Conservation (phyloP, 2,797 vertebrate genomes). For the Falco concolor region DNA sequence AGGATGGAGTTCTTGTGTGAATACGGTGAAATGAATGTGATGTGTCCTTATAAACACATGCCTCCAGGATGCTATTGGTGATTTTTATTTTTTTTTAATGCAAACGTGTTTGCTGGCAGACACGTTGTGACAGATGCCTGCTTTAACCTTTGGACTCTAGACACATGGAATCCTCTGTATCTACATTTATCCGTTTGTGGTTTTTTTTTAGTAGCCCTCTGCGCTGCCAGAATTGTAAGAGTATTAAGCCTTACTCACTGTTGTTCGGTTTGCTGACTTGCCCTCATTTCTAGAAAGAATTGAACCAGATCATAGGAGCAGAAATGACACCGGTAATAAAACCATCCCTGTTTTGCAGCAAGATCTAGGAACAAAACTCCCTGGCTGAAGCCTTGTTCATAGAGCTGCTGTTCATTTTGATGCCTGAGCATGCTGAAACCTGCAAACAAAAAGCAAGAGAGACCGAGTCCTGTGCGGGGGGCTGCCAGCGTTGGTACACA, state of each 20-base stretch:
- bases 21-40: rapidly evolving
- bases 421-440: background rate
- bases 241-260: background rate
- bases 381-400: background rate
- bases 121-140: background rate
- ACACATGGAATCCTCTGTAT: background rate
- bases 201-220: background rate
- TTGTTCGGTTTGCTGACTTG: background rate
- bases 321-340: background rate
- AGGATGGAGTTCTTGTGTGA: background rate
- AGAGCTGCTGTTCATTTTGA: background rate
- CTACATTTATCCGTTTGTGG: background rate
- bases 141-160: background rate
- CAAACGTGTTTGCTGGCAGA: background rate
- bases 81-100: too few species aligned
- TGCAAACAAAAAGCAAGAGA: background rate
- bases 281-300: background rate
- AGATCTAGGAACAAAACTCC: background rate
- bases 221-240: background rate
- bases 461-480: background rate
- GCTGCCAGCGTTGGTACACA: background rate
- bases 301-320: background rate
- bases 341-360: background rate
- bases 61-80: background rate
- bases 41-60: background rate